Base-by-base conservation (phyloP, 2,797 vertebrate species). In the Sphaeramia orbicularis region DNA sequence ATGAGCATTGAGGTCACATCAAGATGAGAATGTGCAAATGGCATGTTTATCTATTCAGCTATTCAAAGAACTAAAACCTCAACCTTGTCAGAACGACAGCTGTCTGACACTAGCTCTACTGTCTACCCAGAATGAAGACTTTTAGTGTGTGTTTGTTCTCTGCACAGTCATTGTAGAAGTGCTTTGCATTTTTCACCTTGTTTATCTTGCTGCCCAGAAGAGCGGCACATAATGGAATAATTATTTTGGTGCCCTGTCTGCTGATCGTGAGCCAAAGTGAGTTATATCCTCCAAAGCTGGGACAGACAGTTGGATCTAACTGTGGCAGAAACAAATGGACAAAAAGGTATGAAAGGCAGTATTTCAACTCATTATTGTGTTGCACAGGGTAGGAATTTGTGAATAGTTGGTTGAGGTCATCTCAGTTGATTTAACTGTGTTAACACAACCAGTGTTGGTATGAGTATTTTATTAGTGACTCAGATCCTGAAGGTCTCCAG, bases 121-220 rank as follows among this genome's bases (percentile, higher is more conserved):
- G 38, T 18, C 1, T 7, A 2, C 19, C 7, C 11, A 40, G 50
- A 10, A 35, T 14, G 3, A 1, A 10, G 36, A 47, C 15, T n/a
- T n/a, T n/a, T n/a, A n/a, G n/a, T n/a, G n/a, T n/a, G n/a, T n/a
- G n/a, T 19, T 42, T 49, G 13, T 43, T 55, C 8, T 6, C 12
- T 42, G 55, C n/a, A n/a, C 57, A 2, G 41, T 50, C 51, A 32
- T 65, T 21, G 43, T 40, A 52, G 13, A 47, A 59, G 30, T 4
- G 9, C 35, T 62, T 77, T 61, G 76, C 65, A 66, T 84, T 73
- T 73, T 63, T 59, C n/a, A 37, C 44, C 40, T 21, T 32, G 54
- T 74, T 66, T 63, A 65, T 74, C 65, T 53, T 57, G 42, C 30
- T 43, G 49, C 40, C 53, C 56, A 65, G 50, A 64, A 15, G 60